Conservation (phyloP, 2,113 vertebrate genomes). For the Microcebus murinus region DNA sequence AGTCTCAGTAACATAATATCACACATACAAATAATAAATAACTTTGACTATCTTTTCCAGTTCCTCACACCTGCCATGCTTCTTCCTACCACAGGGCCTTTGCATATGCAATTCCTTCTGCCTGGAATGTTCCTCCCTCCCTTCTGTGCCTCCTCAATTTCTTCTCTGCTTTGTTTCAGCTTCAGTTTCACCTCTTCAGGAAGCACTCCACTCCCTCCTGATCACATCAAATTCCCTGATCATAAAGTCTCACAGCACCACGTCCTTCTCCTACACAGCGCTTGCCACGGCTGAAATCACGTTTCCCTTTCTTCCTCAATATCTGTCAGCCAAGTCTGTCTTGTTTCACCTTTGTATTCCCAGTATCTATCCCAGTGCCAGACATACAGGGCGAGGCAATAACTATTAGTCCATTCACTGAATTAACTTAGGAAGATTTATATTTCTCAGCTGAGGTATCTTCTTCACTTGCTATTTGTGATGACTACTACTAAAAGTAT, state of each 20-base stretch:
- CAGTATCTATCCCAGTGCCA: neutral
- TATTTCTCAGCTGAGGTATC: neutral
- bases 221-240: neutral
- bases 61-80: neutral
- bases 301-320: neutral
- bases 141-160: neutral
- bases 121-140: neutral
- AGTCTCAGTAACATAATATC: neutral
- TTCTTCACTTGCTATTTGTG: constrained; percentile 17
- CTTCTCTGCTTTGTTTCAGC: neutral
- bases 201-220: neutral
- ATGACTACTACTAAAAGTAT: neutral
- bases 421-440: neutral
- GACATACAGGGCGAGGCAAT: neutral
- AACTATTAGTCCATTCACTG: neutral
- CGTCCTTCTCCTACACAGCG: neutral
- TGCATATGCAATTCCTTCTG: neutral
- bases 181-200: neutral
- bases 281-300: neutral
- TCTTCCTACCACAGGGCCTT: constrained; percentile 4
- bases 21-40: constrained; percentile 23
- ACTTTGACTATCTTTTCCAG: neutral
- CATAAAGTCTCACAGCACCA: neutral
- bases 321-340: neutral
- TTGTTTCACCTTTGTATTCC: neutral